Evolutionary conservation across 2,797 vertebrate species (phyloP), one percentile per base, ranked within the genome.

Genomic region (Sebastolobus altivelis): DNA sequence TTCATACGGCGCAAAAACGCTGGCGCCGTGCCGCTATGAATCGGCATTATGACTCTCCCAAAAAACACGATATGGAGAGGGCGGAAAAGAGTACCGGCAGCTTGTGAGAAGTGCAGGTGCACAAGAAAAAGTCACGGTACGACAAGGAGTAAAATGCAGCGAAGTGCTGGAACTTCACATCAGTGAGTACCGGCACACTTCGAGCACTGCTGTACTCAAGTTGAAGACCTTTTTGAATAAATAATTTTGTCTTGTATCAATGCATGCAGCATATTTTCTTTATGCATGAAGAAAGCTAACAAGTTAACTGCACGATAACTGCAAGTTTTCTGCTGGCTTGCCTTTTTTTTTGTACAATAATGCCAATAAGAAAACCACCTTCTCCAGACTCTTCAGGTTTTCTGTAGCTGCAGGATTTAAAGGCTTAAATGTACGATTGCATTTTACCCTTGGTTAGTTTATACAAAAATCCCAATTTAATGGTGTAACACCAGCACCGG

Each of bases 401-500:
- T 68, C 8, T 20, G 43, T 72, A 20, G 54, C 60, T 56, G 52
- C 63, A 65, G 73, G 52, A 66, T 65, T 89, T 81, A 72, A 22
- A 65, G 77, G 22, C 33, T 76, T 79, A 56, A 74, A 72, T 73
- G 29, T 72, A 20, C 1, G 5, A 74, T 82, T 66, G 75, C 38
- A 58, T 70, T 81, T 83, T 69, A 74, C 59, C 67, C 29, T 58
- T 72, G 80, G 69, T 75, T 83, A 74, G 72, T 78, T 86, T 58
- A 38, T 73, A 72, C 54, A 77, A 69, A 84, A 87, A 81, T 60
- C 38, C 40, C 76, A 80, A 43, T 86, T 88, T 79, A 79, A 72
- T 71, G 67, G 59, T 68, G 65, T 77, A 76, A 83, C 71, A 69
- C 31, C 66, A 78, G 52, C 59, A 69, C 18, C 2, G 8, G 37